These are phyloP conservation scores for Cheilosia grossa DNA, from an alignment of 2,888 invertebrate genomes.

Conservation along the genomic window DNA sequence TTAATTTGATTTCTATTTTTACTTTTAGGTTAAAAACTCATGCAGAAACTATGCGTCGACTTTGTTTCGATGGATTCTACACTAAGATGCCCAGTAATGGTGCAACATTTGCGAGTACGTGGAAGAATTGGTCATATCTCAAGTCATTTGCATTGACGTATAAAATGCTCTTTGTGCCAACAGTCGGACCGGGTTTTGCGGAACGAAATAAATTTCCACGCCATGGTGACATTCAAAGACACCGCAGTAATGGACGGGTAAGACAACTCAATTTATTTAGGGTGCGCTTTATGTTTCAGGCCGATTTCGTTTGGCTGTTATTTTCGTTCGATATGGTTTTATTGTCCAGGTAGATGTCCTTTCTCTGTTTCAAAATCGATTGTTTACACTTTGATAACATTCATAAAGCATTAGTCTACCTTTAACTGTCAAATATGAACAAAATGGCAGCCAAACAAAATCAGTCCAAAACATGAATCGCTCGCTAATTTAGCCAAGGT, in stretches of 20 bases:
- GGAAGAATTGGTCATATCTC: constrained; percentile 85
- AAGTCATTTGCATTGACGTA: constrained; percentile 85
- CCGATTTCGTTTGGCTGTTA: too few relatives aligned
- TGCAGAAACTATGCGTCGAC: constrained; percentile 84
- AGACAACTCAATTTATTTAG: constrained; percentile 38
- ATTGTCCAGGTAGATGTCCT: too few relatives aligned
- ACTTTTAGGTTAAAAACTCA: constrained; percentile 82
- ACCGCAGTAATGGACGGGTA: constrained; percentile 82
- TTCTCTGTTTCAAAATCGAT: too few relatives aligned
- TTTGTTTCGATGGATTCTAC: constrained; percentile 86
- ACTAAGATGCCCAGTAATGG: constrained; percentile 87
- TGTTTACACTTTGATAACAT: too few relatives aligned
- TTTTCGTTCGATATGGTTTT: too few relatives aligned
- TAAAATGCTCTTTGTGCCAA: constrained; percentile 87
- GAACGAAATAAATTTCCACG: constrained; percentile 85
- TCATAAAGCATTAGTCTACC: too few relatives aligned
- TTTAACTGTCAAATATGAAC: neutral
- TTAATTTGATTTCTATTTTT: neutral
- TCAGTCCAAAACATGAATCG: too few relatives aligned
- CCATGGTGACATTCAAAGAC: constrained; percentile 81
- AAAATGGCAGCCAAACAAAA: too few relatives aligned
- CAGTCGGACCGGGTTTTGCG: constrained; percentile 88
- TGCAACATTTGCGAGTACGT: constrained; percentile 87
- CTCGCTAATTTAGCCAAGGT: too few relatives aligned
- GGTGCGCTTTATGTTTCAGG: too few relatives aligned